These are phyloP conservation scores for Lithophane leautieri DNA, from an alignment of 2,888 invertebrate genomes.

Conservation along the genomic window DNA sequence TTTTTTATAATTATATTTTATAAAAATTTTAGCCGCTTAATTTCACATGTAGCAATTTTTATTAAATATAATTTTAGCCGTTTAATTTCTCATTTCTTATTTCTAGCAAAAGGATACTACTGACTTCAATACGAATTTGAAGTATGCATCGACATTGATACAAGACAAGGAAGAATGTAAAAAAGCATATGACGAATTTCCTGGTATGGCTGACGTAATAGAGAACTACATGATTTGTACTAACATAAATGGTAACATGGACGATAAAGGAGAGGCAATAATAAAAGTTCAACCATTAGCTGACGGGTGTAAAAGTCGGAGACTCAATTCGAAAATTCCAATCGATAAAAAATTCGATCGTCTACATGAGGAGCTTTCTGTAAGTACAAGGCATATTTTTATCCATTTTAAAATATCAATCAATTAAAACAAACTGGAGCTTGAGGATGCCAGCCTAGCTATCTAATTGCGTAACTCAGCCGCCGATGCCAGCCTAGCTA, in stretches of 20 bases:
- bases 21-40: too few relatives aligned
- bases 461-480: too few relatives aligned
- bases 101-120: conserved; percentile 60
- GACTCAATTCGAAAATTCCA: too few relatives aligned
- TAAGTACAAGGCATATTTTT: conserved; percentile 10
- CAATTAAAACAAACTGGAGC: too few relatives aligned
- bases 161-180: conserved; percentile 66
- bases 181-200: conserved; percentile 46
- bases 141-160: conserved; percentile 63
- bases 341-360: background rate
- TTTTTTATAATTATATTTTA: too few relatives aligned
- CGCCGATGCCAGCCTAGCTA: too few relatives aligned
- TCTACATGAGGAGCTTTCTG: background rate
- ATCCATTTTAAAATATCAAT: background rate
- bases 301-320: background rate
- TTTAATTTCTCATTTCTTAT: background rate
- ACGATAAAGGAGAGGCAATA: conserved; percentile 43
- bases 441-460: too few relatives aligned
- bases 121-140: conserved; percentile 60
- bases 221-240: conserved; percentile 75
- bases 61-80: too few relatives aligned
- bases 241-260: conserved; percentile 56
- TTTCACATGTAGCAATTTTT: too few relatives aligned
- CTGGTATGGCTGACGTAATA: conserved; percentile 61
- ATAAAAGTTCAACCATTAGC: background rate